A percentile compares a stretch with the other conserved stretches of the same genome.
phyloP scores from a whole-genome alignment of 1,140 invertebrate species.

The Drosophila subpulchrella region DNA sequence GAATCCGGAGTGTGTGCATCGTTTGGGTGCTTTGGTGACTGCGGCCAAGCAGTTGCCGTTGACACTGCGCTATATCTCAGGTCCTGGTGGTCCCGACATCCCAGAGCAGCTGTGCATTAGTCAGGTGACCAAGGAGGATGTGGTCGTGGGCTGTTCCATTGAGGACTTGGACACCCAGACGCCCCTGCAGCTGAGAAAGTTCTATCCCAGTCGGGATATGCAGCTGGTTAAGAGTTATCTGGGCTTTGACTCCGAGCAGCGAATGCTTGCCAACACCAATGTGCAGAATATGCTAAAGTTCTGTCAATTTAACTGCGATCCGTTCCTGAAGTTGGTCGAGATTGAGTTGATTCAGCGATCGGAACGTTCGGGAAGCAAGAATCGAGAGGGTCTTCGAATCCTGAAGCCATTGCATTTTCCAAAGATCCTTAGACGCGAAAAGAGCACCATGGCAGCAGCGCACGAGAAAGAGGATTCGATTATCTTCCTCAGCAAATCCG shows the following conservation, averaged over 20 bases:
- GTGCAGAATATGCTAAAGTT: constrained; percentile 87
- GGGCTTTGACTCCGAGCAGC: constrained; percentile 87
- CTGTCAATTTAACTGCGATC: constrained; percentile 86
- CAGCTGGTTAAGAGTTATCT: constrained; percentile 86
- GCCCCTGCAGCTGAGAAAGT: constrained; percentile 70
- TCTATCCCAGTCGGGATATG: constrained; percentile 85
- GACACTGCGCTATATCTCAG: constrained; percentile 78
- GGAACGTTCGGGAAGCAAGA: constrained; percentile 85
- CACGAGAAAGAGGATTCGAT: constrained; percentile 88
- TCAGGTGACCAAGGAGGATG: constrained; percentile 75
- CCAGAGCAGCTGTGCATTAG: constrained; percentile 78
- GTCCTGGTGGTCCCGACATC: constrained; percentile 59
- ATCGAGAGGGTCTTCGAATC: constrained; percentile 85
- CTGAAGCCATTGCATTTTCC: constrained; percentile 85
- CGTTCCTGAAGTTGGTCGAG: constrained; percentile 77
- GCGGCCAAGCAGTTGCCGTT: constrained; percentile 72
- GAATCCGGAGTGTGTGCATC: constrained; percentile 84
- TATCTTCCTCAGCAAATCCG: constrained; percentile 87
- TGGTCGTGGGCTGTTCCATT: constrained; percentile 80
- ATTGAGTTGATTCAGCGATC: constrained; percentile 84
- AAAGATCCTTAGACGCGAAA: constrained; percentile 86
- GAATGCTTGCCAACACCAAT: constrained; percentile 87
- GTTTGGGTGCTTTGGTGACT: constrained; percentile 67
- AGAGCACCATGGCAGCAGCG: constrained; percentile 85
- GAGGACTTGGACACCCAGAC: constrained; percentile 72